Conservation (phyloP, 1,140 invertebrate genomes). For the Magallana angulata region DNA sequence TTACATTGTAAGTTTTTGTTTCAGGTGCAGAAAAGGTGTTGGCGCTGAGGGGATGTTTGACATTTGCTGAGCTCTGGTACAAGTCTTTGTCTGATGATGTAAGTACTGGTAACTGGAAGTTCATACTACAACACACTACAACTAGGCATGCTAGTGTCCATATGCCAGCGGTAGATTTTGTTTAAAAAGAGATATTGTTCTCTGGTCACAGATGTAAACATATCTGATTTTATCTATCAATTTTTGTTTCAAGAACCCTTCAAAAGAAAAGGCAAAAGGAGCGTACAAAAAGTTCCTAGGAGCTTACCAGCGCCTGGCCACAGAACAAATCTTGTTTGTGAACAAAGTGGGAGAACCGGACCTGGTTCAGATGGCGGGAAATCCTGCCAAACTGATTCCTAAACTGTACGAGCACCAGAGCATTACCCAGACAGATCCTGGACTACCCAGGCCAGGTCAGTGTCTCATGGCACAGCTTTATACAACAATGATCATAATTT, state of each 20-base stretch:
- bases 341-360: conserved; percentile 65
- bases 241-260: conserved; percentile 52
- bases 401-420: conserved; percentile 71
- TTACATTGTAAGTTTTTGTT: conserved; percentile 29
- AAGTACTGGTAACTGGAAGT: not conserved
- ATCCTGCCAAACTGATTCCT: conserved; percentile 64
- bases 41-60: conserved; percentile 66
- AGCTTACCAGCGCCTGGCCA: conserved; percentile 65
- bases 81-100: conserved; percentile 61
- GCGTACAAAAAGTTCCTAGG: conserved; percentile 67
- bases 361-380: conserved; percentile 60
- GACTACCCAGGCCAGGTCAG: conserved; percentile 58
- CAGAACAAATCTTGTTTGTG: conserved; percentile 68
- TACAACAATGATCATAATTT: too few species aligned
- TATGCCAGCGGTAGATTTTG: too few species aligned
- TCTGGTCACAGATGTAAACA: too few species aligned
- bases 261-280: conserved; percentile 67
- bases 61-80: conserved; percentile 67
- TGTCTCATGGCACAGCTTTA: too few species aligned
- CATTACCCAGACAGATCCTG: conserved; percentile 58
- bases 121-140: too few species aligned
- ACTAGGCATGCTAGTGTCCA: too few species aligned
- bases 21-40: conserved; percentile 73
- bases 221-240: not conserved
- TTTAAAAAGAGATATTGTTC: too few species aligned